phyloP scores from a whole-genome alignment of 2,113 vertebrate genomes.

The Stigmatopora nigra region DNA sequence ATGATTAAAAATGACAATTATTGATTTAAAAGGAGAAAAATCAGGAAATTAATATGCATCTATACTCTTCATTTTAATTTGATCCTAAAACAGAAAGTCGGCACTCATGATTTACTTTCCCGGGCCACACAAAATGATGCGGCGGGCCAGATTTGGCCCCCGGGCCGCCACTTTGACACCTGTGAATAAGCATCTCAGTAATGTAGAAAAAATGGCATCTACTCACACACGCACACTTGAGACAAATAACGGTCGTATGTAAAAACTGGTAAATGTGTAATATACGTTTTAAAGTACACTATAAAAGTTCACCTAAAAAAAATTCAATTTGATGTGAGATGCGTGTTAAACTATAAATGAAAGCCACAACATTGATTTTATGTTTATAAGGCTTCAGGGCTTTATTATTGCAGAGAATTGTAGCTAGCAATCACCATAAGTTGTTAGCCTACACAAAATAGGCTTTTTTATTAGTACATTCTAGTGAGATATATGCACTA shows the following conservation, averaged over 20 bases:
- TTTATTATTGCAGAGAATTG: conserved; percentile 64
- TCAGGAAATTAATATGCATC: no score
- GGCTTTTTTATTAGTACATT: conserved; percentile 40
- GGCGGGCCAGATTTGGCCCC: no score
- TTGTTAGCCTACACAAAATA: conserved; percentile 50
- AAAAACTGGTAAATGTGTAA: not conserved
- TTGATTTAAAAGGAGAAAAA: no score
- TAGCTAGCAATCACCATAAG: conserved; percentile 32
- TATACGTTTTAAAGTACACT: not conserved
- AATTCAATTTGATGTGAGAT: conserved; percentile 11
- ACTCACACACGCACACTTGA: no score
- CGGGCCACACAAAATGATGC: no score
- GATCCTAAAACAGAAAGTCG: no score
- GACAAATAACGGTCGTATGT: not conserved
- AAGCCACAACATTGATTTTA: conserved; percentile 10
- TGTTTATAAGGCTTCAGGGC: conserved; percentile 45
- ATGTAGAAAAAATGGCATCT: no score
- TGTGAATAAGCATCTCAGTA: no score
- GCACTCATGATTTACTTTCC: no score
- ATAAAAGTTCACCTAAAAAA: conserved; percentile 7
- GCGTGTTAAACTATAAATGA: conserved; percentile 20
- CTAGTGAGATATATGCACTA: conserved; percentile 41
- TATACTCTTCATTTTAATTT: no score
- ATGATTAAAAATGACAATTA: no score
- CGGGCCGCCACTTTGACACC: no score